Base-by-base conservation (phyloP, 2,888 invertebrate genomes). In the Iselma pallidipennis region DNA sequence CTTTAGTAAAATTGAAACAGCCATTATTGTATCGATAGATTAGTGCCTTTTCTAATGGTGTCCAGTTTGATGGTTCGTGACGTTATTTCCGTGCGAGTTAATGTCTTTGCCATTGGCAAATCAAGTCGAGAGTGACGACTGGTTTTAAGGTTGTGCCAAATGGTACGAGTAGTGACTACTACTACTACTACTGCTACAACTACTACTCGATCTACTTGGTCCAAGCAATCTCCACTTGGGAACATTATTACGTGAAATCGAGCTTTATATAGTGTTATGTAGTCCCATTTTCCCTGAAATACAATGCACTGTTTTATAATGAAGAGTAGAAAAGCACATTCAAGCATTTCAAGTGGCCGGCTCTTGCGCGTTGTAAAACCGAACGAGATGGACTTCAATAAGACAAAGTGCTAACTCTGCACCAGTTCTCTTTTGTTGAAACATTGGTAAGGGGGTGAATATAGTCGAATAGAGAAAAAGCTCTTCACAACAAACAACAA, bases 321-420 rank as follows among this genome's bases (percentile, higher is more conserved):
- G 77, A 77, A 77, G 76, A 77, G 77, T 76, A 73, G 75, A 77
- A 75, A 77, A 72, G 75, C 73, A 74, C 76, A 75, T 76, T 74
- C 71, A 69, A 69, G 68, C 71, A 68, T 72, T 74, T 72, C 69
- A 67, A 74, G 74, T 71, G 71, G 74, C 45, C 45, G 45, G 45
- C 45, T 72, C 65, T 72, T 73, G 64, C 71, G 66, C 66, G 72
- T 72, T 74, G 74, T 75, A 72, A 72, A 74, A 75, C 71, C 69
- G 70, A 74, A 73, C 74, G 76, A 75, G 75, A 76, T 76, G 76
- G 73, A 73, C 73, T 71, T 75, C 77, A 79, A 79, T 79, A 78
- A 78, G 78, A 79, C 78, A 76, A 75, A 79, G 78, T 79, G 79
- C 76, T 77, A 73, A 73, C 69, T 70, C 69, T 69, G 31, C 25